Conservation (phyloP, 2,888 invertebrate genomes). For the Thera obeliscata region DNA sequence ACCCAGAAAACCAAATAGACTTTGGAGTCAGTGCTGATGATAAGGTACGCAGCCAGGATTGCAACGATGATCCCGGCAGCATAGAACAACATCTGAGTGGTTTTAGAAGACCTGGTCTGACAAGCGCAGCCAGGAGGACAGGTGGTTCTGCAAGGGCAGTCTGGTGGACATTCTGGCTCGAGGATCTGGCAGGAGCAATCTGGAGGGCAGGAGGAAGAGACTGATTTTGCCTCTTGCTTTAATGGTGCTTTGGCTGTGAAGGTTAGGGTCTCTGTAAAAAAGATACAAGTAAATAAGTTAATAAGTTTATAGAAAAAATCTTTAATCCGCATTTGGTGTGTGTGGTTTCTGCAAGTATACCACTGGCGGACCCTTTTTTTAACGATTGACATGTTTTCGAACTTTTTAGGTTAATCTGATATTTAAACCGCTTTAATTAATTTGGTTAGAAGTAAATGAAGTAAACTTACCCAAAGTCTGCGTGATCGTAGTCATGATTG, state of each 20-base stretch:
- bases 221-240: slow-evolving; percentile 26
- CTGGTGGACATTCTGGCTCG: slow-evolving; percentile 35
- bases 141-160: slow-evolving; percentile 56
- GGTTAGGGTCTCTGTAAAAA: slow-evolving; percentile 53
- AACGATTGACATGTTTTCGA: too few species aligned
- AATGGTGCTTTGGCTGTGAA: slow-evolving; percentile 43
- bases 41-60: slow-evolving; percentile 67
- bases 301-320: not conserved
- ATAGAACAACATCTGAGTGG: slow-evolving; percentile 53
- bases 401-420: too few species aligned
- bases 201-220: slow-evolving; percentile 40
- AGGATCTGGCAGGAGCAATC: slow-evolving; percentile 42
- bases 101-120: slow-evolving; percentile 42
- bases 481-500: slow-evolving; percentile 64
- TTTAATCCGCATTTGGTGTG: too few species aligned
- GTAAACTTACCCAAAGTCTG: slow-evolving; percentile 59
- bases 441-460: not conserved
- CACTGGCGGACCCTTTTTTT: too few species aligned
- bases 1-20: slow-evolving; percentile 75
- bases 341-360: too few species aligned
- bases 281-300: not conserved
- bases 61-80: slow-evolving; percentile 67
- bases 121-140: slow-evolving; percentile 61
- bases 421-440: too few species aligned
- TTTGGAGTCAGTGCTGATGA: slow-evolving; percentile 69